Evolutionary conservation across 2,888 invertebrate genomes (phyloP), one percentile per base, ranked within the genome.

Genomic region (Callyntrura guangdongensis): DNA sequence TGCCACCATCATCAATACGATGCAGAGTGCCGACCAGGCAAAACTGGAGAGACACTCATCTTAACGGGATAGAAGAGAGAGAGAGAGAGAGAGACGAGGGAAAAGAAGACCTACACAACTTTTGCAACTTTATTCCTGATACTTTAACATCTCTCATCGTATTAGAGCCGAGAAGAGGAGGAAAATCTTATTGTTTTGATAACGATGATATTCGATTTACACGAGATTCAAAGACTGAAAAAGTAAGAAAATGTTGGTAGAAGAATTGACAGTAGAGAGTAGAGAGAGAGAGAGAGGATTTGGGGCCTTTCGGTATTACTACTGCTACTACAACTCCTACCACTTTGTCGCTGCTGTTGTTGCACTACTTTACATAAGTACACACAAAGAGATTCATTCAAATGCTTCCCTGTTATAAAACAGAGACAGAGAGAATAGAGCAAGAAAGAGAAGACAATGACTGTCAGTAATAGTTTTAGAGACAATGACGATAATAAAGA

Each of bases 401-500:
- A 67, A 27, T 27, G 67, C 8, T 22, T 22, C 45, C 27, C 47
- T 36, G 9, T 49, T 84, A 6, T 36, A 36, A 36, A 36, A 4
- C 11, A 56, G 61, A 14, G 8, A 45, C 12, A 27, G 14, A 27
- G 2, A 67, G 67, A 67, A 27, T 36, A 36, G 36, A 36, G 6
- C 2, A 36, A 36, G 36, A 36, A 27, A 12, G 20, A 14, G 67
- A 67, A 67, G 67, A 67, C 27, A 27, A 11, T 67, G 67, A 27
- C 27, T 14, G 25, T 22, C 61, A 22, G 61, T n/a, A 61, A 61
- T 61, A 61, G 27, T 67, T 67, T 64, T 22, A 1, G 9, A 89
- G 83, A 74, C 88, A 83, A 74, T 83, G 88, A 56, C 59, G 47
- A 89, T 89, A 89, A 89, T 89, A 89, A 89, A 82, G 83, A 89